These are phyloP conservation scores for Austrofundulus limnaeus DNA, from an alignment of 2,113 vertebrate genomes.

Conservation along the genomic window DNA sequence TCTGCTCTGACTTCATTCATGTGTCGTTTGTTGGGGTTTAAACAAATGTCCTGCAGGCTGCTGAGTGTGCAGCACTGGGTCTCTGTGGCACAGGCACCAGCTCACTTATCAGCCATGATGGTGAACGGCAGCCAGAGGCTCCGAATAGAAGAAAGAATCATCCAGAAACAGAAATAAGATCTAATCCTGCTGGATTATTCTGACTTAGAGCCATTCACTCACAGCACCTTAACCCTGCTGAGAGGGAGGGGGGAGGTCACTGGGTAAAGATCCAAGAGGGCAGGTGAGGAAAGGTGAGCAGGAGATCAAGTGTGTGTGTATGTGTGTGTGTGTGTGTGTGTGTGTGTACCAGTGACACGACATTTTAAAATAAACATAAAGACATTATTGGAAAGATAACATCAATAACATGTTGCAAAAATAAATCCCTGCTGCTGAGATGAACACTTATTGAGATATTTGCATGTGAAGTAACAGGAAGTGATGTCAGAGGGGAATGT, in stretches of 20 bases:
- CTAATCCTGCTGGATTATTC: constrained; percentile 73
- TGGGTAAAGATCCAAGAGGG: constrained; percentile 45
- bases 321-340: too few species aligned
- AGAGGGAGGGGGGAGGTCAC: constrained; percentile 51
- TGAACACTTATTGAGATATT: too few species aligned
- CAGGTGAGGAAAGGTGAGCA: constrained; percentile 20
- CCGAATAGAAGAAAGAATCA: constrained; percentile 64
- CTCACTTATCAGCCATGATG: constrained; percentile 41
- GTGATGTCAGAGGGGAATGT: too few species aligned
- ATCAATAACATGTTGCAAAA: too few species aligned
- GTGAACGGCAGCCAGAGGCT: constrained; percentile 63
- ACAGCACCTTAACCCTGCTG: constrained; percentile 54
- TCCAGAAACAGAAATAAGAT: constrained; percentile 62
- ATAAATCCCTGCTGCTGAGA: too few species aligned
- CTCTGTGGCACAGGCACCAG: constrained; percentile 38
- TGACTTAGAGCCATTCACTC: constrained; percentile 70
- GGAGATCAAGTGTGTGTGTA: neutral
- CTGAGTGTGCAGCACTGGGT: constrained; percentile 28
- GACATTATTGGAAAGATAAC: too few species aligned
- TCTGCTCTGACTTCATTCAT: neutral
- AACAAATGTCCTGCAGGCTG: too few species aligned
- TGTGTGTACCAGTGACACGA: too few species aligned
- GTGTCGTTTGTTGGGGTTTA: too few species aligned
- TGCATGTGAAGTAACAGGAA: too few species aligned
- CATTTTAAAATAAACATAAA: too few species aligned